Conservation (phyloP, 2,797 vertebrate genomes). For the Hapalemur alaotrensis region DNA sequence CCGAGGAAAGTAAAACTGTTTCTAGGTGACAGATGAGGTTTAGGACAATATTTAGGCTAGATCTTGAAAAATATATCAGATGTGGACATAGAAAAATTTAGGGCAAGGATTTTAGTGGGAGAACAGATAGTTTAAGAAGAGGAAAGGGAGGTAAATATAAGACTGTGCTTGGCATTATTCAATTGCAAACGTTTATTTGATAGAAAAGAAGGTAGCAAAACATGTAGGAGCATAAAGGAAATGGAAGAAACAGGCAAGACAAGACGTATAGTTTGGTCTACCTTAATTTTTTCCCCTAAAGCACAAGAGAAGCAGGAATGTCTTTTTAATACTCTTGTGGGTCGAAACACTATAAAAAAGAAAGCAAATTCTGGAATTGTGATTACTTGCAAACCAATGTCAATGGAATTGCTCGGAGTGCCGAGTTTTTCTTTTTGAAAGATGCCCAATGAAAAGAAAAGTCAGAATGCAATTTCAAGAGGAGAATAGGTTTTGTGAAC, state of each 20-base stretch:
- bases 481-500: conserved; percentile 81
- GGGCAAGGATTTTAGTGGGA: neutral
- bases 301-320: neutral
- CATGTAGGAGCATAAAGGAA: neutral
- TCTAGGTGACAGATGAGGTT: neutral
- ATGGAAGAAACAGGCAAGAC: neutral
- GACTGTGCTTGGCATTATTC: neutral
- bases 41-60: neutral
- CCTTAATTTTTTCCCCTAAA: neutral
- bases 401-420: conserved; percentile 66
- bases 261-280: neutral
- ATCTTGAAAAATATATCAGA: neutral
- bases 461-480: conserved; percentile 80
- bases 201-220: neutral
- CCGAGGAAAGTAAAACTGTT: neutral
- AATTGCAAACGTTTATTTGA: neutral
- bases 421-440: conserved; percentile 81
- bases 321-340: conserved; percentile 45
- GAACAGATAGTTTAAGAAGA: neutral
- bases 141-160: neutral
- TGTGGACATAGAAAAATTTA: neutral
- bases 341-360: conserved; percentile 32
- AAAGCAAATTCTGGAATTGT: conserved; percentile 41
- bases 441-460: conserved; percentile 74
- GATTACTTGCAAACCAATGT: conserved; percentile 61